Conservation (phyloP, 2,113 vertebrate species). For the Etheostoma cragini region DNA sequence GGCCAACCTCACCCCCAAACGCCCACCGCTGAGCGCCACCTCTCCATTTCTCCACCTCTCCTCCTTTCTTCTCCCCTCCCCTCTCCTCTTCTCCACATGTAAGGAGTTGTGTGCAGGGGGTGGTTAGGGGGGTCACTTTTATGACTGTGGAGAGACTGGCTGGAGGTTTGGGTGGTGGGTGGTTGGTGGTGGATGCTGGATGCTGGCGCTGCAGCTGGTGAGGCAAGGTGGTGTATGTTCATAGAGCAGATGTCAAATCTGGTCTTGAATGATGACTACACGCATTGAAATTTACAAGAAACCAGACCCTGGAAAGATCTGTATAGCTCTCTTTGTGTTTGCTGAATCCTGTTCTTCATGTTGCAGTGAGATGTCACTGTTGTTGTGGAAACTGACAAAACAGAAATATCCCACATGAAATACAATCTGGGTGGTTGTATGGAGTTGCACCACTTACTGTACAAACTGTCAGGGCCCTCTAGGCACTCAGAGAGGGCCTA, state of each 20-base stretch:
- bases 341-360: background rate
- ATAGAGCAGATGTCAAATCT: slow-evolving; percentile 25
- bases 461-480: no score
- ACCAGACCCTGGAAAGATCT: background rate
- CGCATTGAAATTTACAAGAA: background rate
- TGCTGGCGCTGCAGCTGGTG: slow-evolving; percentile 63
- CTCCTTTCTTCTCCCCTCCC: slow-evolving; percentile 59
- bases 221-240: slow-evolving; percentile 23
- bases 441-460: background rate
- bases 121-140: slow-evolving; percentile 34
- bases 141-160: slow-evolving; percentile 76
- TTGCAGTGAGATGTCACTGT: background rate
- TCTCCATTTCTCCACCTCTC: slow-evolving; percentile 78
- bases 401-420: slow-evolving; percentile 16
- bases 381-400: slow-evolving; percentile 7
- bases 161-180: slow-evolving; percentile 73
- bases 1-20: slow-evolving; percentile 78
- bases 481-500: no score
- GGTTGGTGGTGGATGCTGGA: slow-evolving; percentile 63
- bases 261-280: background rate
- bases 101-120: slow-evolving; percentile 56
- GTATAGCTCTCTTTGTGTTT: background rate
- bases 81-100: slow-evolving; percentile 55
- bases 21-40: slow-evolving; percentile 73
- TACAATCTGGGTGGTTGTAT: slow-evolving; percentile 25